Evolutionary conservation across 2,113 vertebrate species (phyloP).

Genomic region (Megaleporinus macrocephalus): DNA sequence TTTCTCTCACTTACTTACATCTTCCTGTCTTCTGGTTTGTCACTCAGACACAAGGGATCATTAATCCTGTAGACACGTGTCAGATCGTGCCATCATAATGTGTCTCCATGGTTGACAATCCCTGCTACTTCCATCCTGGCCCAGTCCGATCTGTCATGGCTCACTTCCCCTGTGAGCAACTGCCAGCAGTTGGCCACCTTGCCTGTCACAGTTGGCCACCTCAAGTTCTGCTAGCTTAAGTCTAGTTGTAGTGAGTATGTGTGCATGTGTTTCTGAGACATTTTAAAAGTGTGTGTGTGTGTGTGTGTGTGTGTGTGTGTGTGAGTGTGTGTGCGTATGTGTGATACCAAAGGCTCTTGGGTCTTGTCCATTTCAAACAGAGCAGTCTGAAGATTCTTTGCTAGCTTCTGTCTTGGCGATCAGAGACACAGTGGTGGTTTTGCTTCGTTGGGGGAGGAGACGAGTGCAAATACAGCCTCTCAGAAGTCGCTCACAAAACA

Average conservation of each 20-base stretch:
- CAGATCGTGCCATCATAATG: background rate
- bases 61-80: background rate
- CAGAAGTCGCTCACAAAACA: background rate
- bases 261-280: background rate
- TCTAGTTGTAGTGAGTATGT: background rate
- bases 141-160: conserved; percentile 10
- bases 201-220: conserved; percentile 40
- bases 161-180: conserved; percentile 38
- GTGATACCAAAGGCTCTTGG: background rate
- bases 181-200: conserved; percentile 3
- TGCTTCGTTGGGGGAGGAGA: background rate
- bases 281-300: background rate
- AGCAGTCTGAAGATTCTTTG: conserved; percentile 28
- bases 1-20: background rate
- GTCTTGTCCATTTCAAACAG: conserved; percentile 12
- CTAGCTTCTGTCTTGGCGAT: conserved; percentile 2
- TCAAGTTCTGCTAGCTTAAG: conserved; percentile 14
- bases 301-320: background rate
- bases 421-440: background rate
- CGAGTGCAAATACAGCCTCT: conserved; percentile 3
- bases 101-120: background rate
- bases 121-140: background rate
- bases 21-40: background rate
- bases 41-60: background rate
- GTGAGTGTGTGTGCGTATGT: background rate